Conservation (phyloP, 92 coral and sea anemone species). For the Porites lobata region DNA sequence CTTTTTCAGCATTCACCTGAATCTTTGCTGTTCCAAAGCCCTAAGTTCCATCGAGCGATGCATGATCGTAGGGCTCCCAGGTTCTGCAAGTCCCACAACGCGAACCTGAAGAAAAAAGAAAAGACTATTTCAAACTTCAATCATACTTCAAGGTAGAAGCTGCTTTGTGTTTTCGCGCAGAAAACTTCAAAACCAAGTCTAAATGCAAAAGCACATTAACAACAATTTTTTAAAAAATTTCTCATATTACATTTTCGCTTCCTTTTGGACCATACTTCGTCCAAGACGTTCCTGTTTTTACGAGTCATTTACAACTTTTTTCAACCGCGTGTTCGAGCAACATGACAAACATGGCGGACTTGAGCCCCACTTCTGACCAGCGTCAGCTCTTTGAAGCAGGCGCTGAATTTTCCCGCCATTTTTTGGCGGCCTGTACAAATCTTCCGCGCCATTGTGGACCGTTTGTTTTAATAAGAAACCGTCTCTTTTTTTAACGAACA, state of each 20-base stretch:
- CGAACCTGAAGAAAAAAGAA: conserved; percentile 63
- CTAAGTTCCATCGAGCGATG: conserved; percentile 92
- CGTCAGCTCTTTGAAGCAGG: neutral
- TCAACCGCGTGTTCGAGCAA: neutral
- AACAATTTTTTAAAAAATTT: neutral
- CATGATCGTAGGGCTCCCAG: conserved; percentile 64
- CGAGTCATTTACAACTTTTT: neutral
- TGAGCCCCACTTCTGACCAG: neutral
- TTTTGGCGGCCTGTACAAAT: neutral
- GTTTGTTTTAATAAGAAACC: too few species aligned
- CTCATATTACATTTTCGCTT: neutral
- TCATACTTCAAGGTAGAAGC: neutral
- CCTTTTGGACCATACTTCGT: neutral
- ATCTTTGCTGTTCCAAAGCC: conserved; percentile 86
- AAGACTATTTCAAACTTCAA: neutral
- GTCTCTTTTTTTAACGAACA: too few species aligned
- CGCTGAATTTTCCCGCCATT: neutral
- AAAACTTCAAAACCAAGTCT: neutral
- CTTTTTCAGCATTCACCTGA: conserved; percentile 32
- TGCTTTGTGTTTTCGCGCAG: neutral
- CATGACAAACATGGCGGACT: neutral
- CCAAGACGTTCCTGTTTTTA: neutral
- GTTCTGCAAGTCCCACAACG: conserved; percentile 69
- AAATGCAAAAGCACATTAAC: neutral
- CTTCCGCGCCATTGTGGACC: neutral